Evolutionary conservation across 2,888 invertebrate genomes (phyloP).

Genomic region (Lepidochrysops patricia): DNA sequence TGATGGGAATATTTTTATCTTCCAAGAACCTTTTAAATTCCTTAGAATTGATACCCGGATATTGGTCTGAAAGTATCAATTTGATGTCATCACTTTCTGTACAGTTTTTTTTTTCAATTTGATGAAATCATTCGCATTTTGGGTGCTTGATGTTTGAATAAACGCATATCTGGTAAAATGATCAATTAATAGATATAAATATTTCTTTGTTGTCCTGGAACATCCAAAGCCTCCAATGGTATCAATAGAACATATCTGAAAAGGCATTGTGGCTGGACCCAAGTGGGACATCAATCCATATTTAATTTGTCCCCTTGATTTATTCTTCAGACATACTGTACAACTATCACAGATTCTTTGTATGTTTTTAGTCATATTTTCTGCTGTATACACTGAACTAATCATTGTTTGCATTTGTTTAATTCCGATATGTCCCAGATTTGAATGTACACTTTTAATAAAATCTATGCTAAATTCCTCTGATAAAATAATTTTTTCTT

Average conservation of each 20-base stretch:
- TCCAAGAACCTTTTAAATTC: slow-evolving; percentile 24
- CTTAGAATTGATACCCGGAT: slow-evolving; percentile 31
- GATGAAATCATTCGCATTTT: neutral
- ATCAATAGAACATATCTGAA: slow-evolving; percentile 3
- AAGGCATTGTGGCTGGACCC: slow-evolving; percentile 4
- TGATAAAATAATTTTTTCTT: slow-evolving; percentile 21
- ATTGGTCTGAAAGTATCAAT: slow-evolving; percentile 27
- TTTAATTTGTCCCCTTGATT: neutral
- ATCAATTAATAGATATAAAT: neutral
- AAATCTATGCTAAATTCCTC: slow-evolving; percentile 20
- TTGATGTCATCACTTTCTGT: slow-evolving; percentile 19
- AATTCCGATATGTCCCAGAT: slow-evolving; percentile 22
- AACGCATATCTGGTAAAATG: neutral
- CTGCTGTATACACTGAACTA: slow-evolving; percentile 19
- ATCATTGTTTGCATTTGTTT: slow-evolving; percentile 23
- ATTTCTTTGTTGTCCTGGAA: neutral
- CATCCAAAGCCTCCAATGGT: slow-evolving; percentile 4
- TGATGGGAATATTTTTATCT: slow-evolving; percentile 14
- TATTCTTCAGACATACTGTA: slow-evolving; percentile 2
- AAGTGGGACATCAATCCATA: slow-evolving; percentile 6
- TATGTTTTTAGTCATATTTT: slow-evolving; percentile 22
- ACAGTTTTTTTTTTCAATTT: slow-evolving; percentile 11
- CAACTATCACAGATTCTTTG: slow-evolving; percentile 16
- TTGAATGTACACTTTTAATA: slow-evolving; percentile 20
- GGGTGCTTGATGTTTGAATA: neutral